phyloP scores from a whole-genome alignment of 2,113 vertebrate species.

The Hypocryptadius cinnamomeus region DNA sequence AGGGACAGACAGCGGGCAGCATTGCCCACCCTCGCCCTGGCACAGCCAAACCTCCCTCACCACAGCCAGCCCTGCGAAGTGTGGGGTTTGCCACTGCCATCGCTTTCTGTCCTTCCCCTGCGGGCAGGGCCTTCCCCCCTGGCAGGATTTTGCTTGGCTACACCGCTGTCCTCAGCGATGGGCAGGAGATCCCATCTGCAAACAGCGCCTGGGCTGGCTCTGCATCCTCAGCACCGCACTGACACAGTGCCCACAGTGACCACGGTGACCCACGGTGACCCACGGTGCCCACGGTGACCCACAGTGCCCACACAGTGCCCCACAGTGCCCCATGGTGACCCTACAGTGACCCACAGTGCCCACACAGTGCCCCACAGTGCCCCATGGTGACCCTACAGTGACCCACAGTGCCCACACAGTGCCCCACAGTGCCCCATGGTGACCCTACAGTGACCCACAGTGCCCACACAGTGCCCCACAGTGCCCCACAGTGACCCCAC shows the following conservation, averaged over 20 bases:
- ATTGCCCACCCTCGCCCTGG: background rate
- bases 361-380: no score
- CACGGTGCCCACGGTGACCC: no score
- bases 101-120: accelerated
- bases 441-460: no score
- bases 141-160: background rate
- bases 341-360: no score
- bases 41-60: background rate
- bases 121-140: accelerated
- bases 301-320: no score
- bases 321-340: no score
- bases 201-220: background rate
- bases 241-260: background rate
- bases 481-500: no score
- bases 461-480: background rate
- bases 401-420: no score
- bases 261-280: no score
- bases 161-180: accelerated
- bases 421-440: no score
- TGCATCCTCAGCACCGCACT: accelerated
- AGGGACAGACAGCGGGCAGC: no score
- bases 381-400: no score
- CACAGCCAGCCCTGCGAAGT: background rate
- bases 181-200: background rate
- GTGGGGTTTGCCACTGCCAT: background rate